Conservation (phyloP, 1,140 invertebrate genomes). For the Drosophila prosaltans region DNA sequence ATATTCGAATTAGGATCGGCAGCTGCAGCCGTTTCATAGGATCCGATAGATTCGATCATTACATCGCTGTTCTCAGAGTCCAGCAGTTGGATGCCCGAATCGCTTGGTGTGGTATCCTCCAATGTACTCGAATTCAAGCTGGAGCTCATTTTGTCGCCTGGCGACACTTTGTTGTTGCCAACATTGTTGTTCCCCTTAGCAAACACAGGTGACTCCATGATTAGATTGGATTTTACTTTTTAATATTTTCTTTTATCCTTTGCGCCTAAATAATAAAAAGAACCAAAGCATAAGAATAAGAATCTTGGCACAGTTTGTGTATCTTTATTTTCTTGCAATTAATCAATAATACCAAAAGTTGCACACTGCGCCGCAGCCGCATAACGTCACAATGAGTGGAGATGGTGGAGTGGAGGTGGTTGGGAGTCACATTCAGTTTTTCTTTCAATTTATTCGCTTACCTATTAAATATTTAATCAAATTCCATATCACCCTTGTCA, state of each 20-base stretch:
- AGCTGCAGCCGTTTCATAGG: conserved; percentile 63
- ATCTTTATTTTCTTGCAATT: conserved; percentile 20
- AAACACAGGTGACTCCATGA: conserved; percentile 76
- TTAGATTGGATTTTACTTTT: not conserved
- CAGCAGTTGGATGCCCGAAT: conserved; percentile 84
- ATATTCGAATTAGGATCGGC: conserved; percentile 87
- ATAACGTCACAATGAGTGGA: conserved; percentile 6
- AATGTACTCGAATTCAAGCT: conserved; percentile 79
- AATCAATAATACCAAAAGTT: conserved; percentile 12
- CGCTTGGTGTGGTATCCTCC: conserved; percentile 82
- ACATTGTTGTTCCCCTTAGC: conserved; percentile 63
- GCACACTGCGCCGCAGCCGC: conserved; percentile 19
- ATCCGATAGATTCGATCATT: conserved; percentile 84
- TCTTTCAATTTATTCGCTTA: not conserved
- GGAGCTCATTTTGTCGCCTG: conserved; percentile 72
- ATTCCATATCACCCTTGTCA: not conserved
- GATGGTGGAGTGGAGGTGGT: not conserved
- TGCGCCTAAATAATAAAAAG: not conserved
- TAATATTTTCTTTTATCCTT: not conserved
- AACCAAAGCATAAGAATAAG: not conserved
- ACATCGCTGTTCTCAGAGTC: conserved; percentile 85
- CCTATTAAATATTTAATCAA: not conserved
- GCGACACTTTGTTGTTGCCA: conserved; percentile 39
- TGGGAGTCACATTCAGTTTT: not conserved
- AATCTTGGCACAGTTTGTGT: not conserved